These are phyloP conservation scores for Dasypogon diadema DNA, from an alignment of 2,888 invertebrate species.

Conservation along the genomic window DNA sequence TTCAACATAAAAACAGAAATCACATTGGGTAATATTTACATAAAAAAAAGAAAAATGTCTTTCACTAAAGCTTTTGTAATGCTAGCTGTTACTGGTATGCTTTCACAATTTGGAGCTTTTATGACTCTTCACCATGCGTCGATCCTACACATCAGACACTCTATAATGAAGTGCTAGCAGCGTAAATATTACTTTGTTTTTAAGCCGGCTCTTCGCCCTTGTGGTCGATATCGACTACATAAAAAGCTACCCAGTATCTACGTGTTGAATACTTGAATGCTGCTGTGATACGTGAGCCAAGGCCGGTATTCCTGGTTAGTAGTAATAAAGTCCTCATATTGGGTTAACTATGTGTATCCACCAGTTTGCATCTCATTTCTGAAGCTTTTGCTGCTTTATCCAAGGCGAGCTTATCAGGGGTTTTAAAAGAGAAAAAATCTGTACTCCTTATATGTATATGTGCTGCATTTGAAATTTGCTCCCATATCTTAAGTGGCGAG, in stretches of 20 bases:
- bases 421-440: too few relatives aligned
- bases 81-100: too few relatives aligned
- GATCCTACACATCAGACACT: conserved; percentile 13
- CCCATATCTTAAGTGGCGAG: too few relatives aligned
- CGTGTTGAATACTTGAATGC: not conserved
- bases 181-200: conserved; percentile 25
- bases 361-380: too few relatives aligned
- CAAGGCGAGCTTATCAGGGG: too few relatives aligned
- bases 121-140: conserved; percentile 8
- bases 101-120: conserved; percentile 38
- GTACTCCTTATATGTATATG: too few relatives aligned
- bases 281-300: conserved; percentile 15
- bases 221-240: conserved; percentile 14
- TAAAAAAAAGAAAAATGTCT: too few relatives aligned
- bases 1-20: not conserved
- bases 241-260: conserved; percentile 3
- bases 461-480: too few relatives aligned
- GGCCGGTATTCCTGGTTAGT: conserved; percentile 16
- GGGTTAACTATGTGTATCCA: too few relatives aligned
- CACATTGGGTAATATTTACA: not conserved
- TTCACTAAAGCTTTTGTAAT: not conserved
- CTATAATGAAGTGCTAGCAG: conserved; percentile 1
- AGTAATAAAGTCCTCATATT: too few relatives aligned
- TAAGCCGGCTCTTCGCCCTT: conserved; percentile 31
- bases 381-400: too few relatives aligned